Conservation (phyloP, 1,140 invertebrate genomes). For the Dufourea novaeangliae region DNA sequence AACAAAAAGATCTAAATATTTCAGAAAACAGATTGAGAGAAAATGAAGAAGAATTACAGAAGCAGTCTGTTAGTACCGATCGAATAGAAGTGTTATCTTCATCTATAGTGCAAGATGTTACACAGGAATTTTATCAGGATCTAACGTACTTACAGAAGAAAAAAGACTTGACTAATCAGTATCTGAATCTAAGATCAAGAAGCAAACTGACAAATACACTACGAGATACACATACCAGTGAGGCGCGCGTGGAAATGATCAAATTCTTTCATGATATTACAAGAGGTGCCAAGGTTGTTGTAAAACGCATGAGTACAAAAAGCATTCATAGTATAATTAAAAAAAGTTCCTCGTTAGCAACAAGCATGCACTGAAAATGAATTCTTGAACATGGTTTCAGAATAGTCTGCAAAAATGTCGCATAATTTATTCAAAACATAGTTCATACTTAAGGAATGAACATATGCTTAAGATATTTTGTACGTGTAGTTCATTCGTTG, state of each 20-base stretch:
- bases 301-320: slow-evolving; percentile 71
- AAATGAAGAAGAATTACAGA: slow-evolving; percentile 1
- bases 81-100: slow-evolving; percentile 3
- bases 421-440: slow-evolving; percentile 10
- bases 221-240: slow-evolving; percentile 10
- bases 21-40: neutral
- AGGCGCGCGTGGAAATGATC: slow-evolving; percentile 68
- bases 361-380: slow-evolving; percentile 36
- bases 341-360: slow-evolving; percentile 44
- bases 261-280: slow-evolving; percentile 78
- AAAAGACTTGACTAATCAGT: slow-evolving; percentile 28
- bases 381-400: slow-evolving; percentile 29
- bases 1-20: neutral
- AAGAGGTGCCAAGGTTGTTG: slow-evolving; percentile 73
- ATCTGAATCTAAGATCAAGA: slow-evolving; percentile 28
- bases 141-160: slow-evolving; percentile 35
- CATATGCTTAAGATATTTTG: neutral
- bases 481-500: neutral
- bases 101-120: slow-evolving; percentile 51
- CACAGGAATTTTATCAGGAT: slow-evolving; percentile 55
- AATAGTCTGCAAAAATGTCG: neutral
- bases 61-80: neutral
- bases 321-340: slow-evolving; percentile 64
- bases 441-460: neutral
- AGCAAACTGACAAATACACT: slow-evolving; percentile 13